These are phyloP conservation scores for Vireo altiloquus DNA, from an alignment of 2,113 vertebrate species.

Conservation along the genomic window DNA sequence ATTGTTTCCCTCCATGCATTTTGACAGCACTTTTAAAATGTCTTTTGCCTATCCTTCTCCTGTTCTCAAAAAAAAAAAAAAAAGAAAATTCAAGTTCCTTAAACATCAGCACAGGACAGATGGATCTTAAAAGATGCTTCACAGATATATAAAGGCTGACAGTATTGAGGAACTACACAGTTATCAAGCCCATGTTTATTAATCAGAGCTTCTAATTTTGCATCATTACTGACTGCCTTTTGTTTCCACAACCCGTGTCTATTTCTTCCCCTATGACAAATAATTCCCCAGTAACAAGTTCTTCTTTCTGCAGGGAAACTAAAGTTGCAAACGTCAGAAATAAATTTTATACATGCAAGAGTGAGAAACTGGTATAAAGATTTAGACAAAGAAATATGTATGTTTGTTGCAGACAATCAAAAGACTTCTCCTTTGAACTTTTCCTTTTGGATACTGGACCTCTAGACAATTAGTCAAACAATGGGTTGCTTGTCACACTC, in stretches of 20 bases:
- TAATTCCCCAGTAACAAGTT: background rate
- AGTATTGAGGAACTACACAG: background rate
- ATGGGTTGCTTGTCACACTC: background rate
- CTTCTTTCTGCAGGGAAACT: background rate
- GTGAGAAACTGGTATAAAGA: background rate
- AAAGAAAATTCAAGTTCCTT: background rate
- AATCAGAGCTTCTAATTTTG: background rate
- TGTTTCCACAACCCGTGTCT: background rate
- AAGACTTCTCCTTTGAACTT: background rate
- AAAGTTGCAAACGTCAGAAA: background rate
- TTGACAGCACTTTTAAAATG: background rate
- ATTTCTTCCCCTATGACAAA: background rate
- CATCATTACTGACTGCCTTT: background rate
- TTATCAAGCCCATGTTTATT: background rate
- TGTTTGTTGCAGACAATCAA: background rate
- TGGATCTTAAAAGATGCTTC: background rate
- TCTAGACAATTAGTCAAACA: background rate
- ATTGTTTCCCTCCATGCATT: background rate
- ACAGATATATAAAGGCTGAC: background rate
- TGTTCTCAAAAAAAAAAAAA: background rate
- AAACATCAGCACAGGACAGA: background rate
- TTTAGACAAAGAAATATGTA: background rate
- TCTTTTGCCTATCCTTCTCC: background rate
- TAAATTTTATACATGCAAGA: background rate
- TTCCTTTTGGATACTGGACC: background rate